Evolutionary conservation across 2,888 invertebrate genomes (phyloP).

Genomic region (Ophraella communa): DNA sequence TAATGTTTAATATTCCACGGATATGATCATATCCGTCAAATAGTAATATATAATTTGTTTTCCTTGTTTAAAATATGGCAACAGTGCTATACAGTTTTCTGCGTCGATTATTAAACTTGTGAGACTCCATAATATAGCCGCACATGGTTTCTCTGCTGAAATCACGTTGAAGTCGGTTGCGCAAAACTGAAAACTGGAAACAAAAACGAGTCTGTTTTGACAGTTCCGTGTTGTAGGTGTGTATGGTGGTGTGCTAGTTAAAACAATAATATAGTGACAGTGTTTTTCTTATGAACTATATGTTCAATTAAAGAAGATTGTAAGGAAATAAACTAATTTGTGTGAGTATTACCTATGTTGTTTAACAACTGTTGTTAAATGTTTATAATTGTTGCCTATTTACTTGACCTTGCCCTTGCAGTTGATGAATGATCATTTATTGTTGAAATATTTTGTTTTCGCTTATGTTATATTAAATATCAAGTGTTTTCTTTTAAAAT

Average conservation of each 20-base stretch:
- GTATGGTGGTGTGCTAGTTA: conserved; percentile 11
- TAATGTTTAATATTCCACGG: too few species aligned
- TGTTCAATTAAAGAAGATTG: conserved; percentile 15
- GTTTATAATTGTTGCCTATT: not conserved
- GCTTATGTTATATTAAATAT: too few species aligned
- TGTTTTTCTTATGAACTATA: conserved; percentile 22
- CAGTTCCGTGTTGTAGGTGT: conserved; percentile 43
- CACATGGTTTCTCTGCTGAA: conserved; percentile 1
- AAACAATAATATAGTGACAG: conserved; percentile 8
- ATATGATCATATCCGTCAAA: not conserved
- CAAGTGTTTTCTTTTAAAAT: too few species aligned
- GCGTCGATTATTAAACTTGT: not conserved
- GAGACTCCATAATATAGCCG: not conserved
- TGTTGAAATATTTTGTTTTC: too few species aligned
- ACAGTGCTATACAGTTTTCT: conserved; percentile 1
- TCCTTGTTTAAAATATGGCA: not conserved
- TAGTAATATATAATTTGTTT: too few species aligned
- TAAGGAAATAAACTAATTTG: conserved; percentile 14
- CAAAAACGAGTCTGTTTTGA: conserved; percentile 36
- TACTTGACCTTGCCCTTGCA: conserved; percentile 8
- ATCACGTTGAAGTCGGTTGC: conserved; percentile 6
- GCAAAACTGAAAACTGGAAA: conserved; percentile 24
- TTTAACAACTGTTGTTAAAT: not conserved
- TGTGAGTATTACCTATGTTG: conserved; percentile 8
- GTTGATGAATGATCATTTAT: conserved; percentile 1